phyloP scores from a whole-genome alignment of 2,797 vertebrate genomes.

The Pygocentrus nattereri region DNA sequence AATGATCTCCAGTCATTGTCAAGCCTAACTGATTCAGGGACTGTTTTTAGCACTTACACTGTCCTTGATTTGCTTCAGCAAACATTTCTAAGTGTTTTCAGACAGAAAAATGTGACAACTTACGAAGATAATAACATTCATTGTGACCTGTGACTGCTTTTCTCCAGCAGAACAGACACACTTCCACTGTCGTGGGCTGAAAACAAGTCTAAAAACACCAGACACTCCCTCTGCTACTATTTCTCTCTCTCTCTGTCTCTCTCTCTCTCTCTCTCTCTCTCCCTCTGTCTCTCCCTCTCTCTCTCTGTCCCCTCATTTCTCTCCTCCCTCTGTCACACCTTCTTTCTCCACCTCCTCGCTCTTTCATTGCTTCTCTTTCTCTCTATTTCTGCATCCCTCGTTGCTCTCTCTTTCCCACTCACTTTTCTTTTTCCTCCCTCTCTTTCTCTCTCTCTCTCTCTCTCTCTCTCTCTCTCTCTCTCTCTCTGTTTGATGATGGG shows the following conservation, averaged over 20 bases:
- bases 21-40: not conserved
- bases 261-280: not conserved
- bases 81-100: too few species aligned
- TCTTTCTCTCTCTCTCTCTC: slow-evolving; percentile 37
- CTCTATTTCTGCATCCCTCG: not conserved
- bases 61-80: too few species aligned
- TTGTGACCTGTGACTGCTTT: too few species aligned
- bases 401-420: not conserved
- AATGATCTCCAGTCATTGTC: not conserved
- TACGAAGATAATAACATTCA: too few species aligned
- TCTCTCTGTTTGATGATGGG: slow-evolving; percentile 81
- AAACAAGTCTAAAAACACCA: too few species aligned
- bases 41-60: not conserved
- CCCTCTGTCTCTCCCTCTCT: not conserved
- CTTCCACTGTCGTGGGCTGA: too few species aligned
- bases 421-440: not conserved
- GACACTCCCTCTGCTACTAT: not conserved
- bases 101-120: too few species aligned
- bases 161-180: too few species aligned
- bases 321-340: too few species aligned
- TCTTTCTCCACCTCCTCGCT: not conserved
- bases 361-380: not conserved
- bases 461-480: slow-evolving; percentile 53
- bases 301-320: not conserved
- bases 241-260: not conserved